Conservation (phyloP, 2,797 vertebrate species). For the Xiphorhynchus erythropygius region DNA sequence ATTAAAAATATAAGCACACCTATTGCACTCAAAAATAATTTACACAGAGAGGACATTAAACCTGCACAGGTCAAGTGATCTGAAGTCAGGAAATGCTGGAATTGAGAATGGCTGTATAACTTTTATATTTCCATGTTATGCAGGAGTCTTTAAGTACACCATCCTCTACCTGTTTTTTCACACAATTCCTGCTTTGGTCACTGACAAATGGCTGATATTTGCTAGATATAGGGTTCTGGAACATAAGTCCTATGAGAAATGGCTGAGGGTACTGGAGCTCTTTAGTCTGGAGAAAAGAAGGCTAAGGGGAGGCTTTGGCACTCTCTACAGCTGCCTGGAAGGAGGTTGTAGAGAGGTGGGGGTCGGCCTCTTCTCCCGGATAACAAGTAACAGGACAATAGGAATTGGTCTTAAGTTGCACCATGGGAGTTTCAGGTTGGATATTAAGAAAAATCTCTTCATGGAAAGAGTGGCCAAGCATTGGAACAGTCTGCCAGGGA, state of each 20-base stretch:
- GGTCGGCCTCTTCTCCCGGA: background rate
- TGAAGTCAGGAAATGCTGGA: background rate
- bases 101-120: background rate
- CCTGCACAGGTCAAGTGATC: background rate
- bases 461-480: background rate
- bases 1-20: background rate
- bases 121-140: background rate
- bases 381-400: background rate
- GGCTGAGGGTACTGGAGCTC: background rate
- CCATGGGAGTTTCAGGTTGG: background rate
- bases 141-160: background rate
- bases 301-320: background rate
- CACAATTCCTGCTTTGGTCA: background rate
- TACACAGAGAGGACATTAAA: background rate
- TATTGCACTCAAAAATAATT: background rate
- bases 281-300: background rate
- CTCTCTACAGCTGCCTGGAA: background rate
- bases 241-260: background rate
- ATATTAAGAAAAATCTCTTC: background rate
- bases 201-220: background rate
- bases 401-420: background rate
- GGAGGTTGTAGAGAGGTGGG: background rate
- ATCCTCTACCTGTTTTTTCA: background rate
- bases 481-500: background rate
- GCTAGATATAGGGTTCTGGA: background rate